phyloP scores from a whole-genome alignment of 2,888 invertebrate genomes.

The Thecocarcelia acutangulata region DNA sequence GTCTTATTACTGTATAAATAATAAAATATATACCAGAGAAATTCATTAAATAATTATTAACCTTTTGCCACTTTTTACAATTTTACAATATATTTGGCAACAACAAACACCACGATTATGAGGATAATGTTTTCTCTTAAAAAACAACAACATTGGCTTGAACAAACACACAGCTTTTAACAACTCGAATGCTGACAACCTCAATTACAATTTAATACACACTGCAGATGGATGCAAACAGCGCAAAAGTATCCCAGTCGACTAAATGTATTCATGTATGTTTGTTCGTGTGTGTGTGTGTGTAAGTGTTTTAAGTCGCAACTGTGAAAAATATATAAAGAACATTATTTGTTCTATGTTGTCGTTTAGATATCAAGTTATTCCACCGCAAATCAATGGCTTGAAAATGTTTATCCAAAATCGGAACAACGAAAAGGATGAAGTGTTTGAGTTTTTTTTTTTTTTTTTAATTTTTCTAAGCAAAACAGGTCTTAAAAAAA shows the following conservation, averaged over 20 bases:
- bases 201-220: constrained; percentile 67
- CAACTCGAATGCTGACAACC: constrained; percentile 59
- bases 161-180: not conserved
- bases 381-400: no score
- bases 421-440: no score
- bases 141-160: constrained; percentile 12
- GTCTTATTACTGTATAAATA: constrained; percentile 20
- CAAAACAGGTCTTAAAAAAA: no score
- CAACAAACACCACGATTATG: no score
- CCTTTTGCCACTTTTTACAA: constrained; percentile 53
- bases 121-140: constrained; percentile 30
- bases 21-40: constrained; percentile 19
- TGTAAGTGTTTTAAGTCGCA: not conserved
- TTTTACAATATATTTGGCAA: constrained; percentile 15
- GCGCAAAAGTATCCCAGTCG: constrained; percentile 54
- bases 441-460: no score
- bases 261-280: constrained; percentile 20
- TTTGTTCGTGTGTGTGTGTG: constrained; percentile 1
- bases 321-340: no score
- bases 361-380: no score
- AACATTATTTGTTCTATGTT: no score
- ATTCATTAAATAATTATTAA: constrained; percentile 59
- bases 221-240: constrained; percentile 64
- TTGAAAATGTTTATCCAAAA: no score
- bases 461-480: no score